Evolutionary conservation across 2,888 invertebrate genomes (phyloP).

Genomic region (Malthinus flaveolus): DNA sequence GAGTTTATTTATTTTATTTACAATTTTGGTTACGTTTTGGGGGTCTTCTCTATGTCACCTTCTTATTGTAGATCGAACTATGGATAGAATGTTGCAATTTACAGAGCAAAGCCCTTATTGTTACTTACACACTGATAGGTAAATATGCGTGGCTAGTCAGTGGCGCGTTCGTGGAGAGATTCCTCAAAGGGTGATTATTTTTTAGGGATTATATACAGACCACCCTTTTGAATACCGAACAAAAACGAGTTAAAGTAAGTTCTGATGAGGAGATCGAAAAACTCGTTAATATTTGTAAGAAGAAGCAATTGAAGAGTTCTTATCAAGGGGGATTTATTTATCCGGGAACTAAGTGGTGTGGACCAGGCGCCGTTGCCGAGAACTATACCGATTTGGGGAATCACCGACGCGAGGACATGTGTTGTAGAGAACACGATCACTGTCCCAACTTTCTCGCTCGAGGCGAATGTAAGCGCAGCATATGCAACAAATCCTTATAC

Average conservation of each 20-base stretch:
- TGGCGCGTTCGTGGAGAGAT: neutral
- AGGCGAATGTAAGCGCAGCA: constrained; percentile 64
- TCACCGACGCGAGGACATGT: constrained; percentile 67
- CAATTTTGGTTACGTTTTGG: constrained; percentile 1
- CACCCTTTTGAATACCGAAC: constrained; percentile 63
- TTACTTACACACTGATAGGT: constrained; percentile 63
- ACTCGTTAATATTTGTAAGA: constrained; percentile 60
- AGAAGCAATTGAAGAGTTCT: constrained; percentile 39
- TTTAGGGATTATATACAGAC: constrained; percentile 60
- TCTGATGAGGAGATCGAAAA: constrained; percentile 63
- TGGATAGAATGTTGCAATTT: constrained; percentile 67
- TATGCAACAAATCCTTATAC: constrained; percentile 70
- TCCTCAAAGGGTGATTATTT: neutral
- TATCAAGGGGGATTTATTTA: constrained; percentile 60
- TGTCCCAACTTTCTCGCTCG: constrained; percentile 65
- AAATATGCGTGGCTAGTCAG: constrained; percentile 34
- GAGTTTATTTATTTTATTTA: neutral
- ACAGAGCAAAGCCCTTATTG: constrained; percentile 64
- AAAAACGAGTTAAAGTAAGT: constrained; percentile 61
- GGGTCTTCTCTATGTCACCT: constrained; percentile 51
- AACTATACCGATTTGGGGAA: constrained; percentile 68
- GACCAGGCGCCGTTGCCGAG: constrained; percentile 65
- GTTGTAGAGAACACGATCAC: constrained; percentile 75
- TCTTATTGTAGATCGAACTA: constrained; percentile 63
- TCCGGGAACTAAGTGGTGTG: constrained; percentile 80